Evolutionary conservation across 1,140 invertebrate species (phyloP).

Genomic region (Zophobas morio): DNA sequence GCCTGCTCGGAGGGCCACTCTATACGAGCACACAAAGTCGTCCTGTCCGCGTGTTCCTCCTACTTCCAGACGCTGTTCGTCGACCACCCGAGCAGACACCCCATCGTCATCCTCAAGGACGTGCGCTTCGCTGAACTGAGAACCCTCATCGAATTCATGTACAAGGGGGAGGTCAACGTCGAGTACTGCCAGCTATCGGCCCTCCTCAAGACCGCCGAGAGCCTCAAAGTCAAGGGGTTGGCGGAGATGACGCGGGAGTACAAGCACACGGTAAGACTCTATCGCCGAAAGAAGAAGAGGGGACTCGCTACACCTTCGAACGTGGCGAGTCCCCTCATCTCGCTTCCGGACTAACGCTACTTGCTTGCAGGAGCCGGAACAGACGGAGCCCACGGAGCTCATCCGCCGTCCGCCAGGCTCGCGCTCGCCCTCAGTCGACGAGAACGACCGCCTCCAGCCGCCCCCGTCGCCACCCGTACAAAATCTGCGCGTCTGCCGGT

Average conservation of each 20-base stretch:
- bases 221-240: constrained; percentile 87
- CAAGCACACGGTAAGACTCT: constrained; percentile 50
- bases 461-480: constrained; percentile 39
- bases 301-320: too few species aligned
- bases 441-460: constrained; percentile 34
- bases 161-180: constrained; percentile 95
- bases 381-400: constrained; percentile 66
- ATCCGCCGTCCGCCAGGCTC: constrained; percentile 55
- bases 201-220: constrained; percentile 93
- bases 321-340: too few species aligned
- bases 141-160: constrained; percentile 96
- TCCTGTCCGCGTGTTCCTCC: constrained; percentile 94
- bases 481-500: constrained; percentile 51
- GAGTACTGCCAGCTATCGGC: constrained; percentile 92
- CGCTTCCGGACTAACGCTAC: too few species aligned
- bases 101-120: constrained; percentile 95
- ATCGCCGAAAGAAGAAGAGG: too few species aligned
- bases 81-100: constrained; percentile 90
- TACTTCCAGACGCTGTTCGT: constrained; percentile 94
- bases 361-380: constrained; percentile 59
- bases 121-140: constrained; percentile 90
- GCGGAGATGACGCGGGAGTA: constrained; percentile 85
- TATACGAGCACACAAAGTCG: constrained; percentile 93
- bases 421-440: constrained; percentile 21
- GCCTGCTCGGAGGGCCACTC: constrained; percentile 94